A percentile compares a stretch with the other conserved stretches of the same genome.
phyloP scores from a whole-genome alignment of 2,888 invertebrate species.

The Cataglyphis rosenhaueri region DNA sequence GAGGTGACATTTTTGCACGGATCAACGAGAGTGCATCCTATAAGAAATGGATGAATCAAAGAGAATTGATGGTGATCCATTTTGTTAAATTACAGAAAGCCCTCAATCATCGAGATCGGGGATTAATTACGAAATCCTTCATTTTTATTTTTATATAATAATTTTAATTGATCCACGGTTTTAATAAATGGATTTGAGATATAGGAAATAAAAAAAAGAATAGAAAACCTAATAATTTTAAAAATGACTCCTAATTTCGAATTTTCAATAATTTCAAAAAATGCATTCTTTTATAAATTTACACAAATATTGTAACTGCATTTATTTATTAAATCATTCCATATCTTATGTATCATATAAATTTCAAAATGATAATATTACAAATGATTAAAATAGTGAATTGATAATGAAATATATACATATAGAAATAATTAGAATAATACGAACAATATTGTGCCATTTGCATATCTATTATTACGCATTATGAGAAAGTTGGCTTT shows the following conservation, averaged over 20 bases:
- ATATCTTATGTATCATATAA: neutral
- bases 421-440: neutral
- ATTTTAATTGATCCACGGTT: neutral
- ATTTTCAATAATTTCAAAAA: neutral
- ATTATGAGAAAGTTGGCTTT: neutral
- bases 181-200: neutral
- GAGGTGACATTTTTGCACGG: constrained; percentile 36
- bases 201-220: neutral
- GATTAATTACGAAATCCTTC: constrained; percentile 9
- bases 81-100: constrained; percentile 23
- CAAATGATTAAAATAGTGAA: neutral
- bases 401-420: neutral
- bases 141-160: neutral
- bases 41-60: constrained; percentile 42
- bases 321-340: neutral
- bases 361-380: neutral
- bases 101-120: constrained; percentile 9
- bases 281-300: neutral
- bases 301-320: neutral
- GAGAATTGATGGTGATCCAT: constrained; percentile 37
- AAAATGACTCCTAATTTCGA: neutral
- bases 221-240: neutral
- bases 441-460: neutral
- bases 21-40: constrained; percentile 28
- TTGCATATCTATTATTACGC: neutral